Base-by-base conservation (phyloP, 2,888 invertebrate genomes). In the Drosophila emarginata region DNA sequence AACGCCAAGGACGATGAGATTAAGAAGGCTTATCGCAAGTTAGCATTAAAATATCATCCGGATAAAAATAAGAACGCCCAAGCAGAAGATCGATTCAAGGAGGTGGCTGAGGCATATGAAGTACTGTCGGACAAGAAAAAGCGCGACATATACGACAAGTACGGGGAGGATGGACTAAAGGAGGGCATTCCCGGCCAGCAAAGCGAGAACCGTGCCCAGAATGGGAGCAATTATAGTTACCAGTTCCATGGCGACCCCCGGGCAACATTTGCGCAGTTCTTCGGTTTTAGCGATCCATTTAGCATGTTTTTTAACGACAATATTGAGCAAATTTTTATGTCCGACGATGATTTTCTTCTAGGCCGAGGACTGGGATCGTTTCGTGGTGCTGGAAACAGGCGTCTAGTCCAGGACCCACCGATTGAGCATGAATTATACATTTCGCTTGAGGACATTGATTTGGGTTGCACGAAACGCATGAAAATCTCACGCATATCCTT, bases 31-130 rank as follows among this genome's bases (percentile, higher is more conserved):
- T 98, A 98, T 91, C 94, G 97, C 69, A 97, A 98, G 92, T 93
- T 99, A 91, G 99, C 99, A 0, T 93, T 99, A 54, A 98, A 98
- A 92, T 99, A 97, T 92, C 99, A 99, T 93, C 99, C 99, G 11
- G 99, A 99, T 91, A 99, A 99, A 92, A 99, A 99, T 92, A 98
- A 98, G 92, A 93, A 96, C 1, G 92, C 97, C 6, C 97, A 96
- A 50, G 98, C 99, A 0, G 99, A 99, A 91, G 98, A 98, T 86
- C 95, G 96, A 80, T 98, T 98, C 92, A 98, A 97, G 91, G 96
- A 98, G 92, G 96, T 99, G 5, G 98, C 99, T 0, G 99, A 99
- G 92, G 99, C 99, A 0, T 99, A 99, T 90, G 99, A 98, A 91
- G 97, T 98, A 4, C 93, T 99, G 5, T 98, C 98, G 36, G 99